Base-by-base conservation (phyloP, 2,797 vertebrate genomes). In the Acomys russatus region DNA sequence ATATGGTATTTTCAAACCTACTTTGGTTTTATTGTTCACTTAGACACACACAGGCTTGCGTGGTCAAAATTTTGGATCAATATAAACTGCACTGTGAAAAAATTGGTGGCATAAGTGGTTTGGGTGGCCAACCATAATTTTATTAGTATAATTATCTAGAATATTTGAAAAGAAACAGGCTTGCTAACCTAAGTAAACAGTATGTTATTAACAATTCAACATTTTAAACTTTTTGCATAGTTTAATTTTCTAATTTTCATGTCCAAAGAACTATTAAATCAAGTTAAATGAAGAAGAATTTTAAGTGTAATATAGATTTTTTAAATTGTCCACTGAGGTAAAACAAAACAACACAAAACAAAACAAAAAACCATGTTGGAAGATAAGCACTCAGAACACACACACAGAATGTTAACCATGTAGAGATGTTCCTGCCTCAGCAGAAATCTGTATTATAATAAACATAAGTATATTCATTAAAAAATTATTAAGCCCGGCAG, bases 151-250 rank as follows among this genome's bases (percentile, higher is more conserved):
- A 23, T 35, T 35, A 51, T 6, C 70, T n/a, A 88, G 38, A 93
- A 23, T 66, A 33, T 90, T 94, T 87, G 4, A 82, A 76, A 23
- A 66, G 2, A 56, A 73, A 38, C 54, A 49, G 84, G 18, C 63
- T 95, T 77, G 33, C 91, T 92, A 70, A 92, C 7, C 28, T 18
- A 25, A 66, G 2, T 70, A 61, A 94, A 9, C 33, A 86, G 4
- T 64, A 76, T 44, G 88, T 89, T 44, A 61, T 63, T 87, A 59
- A 20, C 4, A 88, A 33, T 90, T 68, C 33, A 92, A 9, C 78
- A 49, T 74, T 28, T 23, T 90, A 70, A 87, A 83, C 15, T 59
- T 94, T 96, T 91, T 33, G 64, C n/a, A 64, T 87, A 91, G 85
- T 14, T 64, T 76, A 85, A 51, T 51, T 96, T 92, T 92, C 7